Evolutionary conservation across 2,888 invertebrate genomes (phyloP).

Genomic region (Melitaea athalia): DNA sequence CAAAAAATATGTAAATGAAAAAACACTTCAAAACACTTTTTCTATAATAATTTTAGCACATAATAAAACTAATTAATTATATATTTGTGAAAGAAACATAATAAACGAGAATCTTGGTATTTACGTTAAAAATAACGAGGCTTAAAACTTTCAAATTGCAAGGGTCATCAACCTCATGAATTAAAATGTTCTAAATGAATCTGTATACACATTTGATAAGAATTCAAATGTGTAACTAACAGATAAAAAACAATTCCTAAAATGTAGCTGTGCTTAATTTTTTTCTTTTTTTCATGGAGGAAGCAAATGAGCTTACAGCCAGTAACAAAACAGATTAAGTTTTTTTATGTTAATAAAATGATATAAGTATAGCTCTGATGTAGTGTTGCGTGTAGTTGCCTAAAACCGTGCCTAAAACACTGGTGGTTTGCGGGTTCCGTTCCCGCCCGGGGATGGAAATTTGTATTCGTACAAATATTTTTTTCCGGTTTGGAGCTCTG

Average conservation of each 20-base stretch:
- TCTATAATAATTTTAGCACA: too few species aligned
- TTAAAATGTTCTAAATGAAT: slow-evolving; percentile 13
- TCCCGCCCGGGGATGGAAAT: too few species aligned
- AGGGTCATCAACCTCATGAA: slow-evolving; percentile 17
- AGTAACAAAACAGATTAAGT: not conserved
- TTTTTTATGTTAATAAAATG: not conserved
- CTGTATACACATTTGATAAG: not conserved
- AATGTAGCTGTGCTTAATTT: not conserved
- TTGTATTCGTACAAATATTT: too few species aligned
- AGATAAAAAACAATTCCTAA: not conserved
- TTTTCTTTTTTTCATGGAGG: not conserved
- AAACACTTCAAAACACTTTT: too few species aligned
- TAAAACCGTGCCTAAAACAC: too few species aligned
- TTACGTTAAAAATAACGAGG: not conserved
- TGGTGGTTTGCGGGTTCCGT: too few species aligned
- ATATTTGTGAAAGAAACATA: not conserved
- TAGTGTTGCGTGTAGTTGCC: too few species aligned
- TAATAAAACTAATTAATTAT: not conserved
- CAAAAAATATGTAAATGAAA: too few species aligned
- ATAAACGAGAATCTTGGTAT: not conserved
- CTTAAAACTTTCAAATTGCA: slow-evolving; percentile 19
- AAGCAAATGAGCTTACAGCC: not conserved
- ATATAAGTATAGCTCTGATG: too few species aligned
- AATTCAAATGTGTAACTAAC: not conserved
- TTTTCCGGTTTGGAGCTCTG: too few species aligned